phyloP scores from a whole-genome alignment of 2,113 vertebrate genomes.

The Mus musculus region DNA sequence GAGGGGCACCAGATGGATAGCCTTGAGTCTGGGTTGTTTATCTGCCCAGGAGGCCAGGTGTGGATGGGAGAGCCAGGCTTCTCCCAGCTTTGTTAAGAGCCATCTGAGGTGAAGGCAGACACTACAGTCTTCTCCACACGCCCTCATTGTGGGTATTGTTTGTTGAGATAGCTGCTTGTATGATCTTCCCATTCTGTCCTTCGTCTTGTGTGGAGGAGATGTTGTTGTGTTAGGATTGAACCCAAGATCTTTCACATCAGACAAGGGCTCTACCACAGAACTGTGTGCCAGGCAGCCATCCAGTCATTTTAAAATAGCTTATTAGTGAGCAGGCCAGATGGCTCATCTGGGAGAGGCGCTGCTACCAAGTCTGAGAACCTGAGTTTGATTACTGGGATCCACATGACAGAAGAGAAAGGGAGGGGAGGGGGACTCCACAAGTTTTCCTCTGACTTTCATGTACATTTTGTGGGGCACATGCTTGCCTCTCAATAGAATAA shows the following conservation, averaged over 20 bases:
- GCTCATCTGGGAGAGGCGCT: too few species aligned
- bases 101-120: constrained; percentile 43
- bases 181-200: neutral
- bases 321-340: neutral
- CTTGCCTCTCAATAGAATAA: neutral
- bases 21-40: constrained; percentile 28
- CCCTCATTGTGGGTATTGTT: neutral
- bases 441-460: neutral
- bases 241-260: neutral
- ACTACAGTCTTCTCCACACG: neutral
- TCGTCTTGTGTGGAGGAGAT: neutral
- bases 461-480: neutral
- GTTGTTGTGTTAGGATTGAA: neutral
- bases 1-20: constrained; percentile 64
- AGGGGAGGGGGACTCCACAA: too few species aligned
- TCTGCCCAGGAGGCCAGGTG: constrained; percentile 54
- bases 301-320: neutral
- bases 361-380: neutral
- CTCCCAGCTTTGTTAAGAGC: neutral
- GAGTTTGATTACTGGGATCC: neutral
- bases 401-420: neutral
- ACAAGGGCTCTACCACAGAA: neutral
- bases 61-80: neutral
- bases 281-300: neutral
- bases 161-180: neutral